Conservation (phyloP, 2,113 vertebrate species). For the Muntiacus reevesi region DNA sequence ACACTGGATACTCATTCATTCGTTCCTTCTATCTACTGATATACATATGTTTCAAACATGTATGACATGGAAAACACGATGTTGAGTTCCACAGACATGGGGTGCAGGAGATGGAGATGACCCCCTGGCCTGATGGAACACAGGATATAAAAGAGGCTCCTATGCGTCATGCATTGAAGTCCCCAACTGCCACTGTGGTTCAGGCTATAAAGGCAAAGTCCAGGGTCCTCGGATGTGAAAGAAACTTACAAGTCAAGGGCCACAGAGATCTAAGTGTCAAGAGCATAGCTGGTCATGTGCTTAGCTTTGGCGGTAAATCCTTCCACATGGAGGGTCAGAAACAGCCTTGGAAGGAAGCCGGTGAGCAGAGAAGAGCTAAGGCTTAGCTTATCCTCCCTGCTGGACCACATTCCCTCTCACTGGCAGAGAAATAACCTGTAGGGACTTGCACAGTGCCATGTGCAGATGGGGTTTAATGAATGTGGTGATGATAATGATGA, state of each 20-base stretch:
- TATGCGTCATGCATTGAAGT: not conserved
- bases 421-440: constrained; percentile 34
- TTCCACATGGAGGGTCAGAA: not conserved
- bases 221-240: not conserved
- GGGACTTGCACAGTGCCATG: constrained; percentile 4
- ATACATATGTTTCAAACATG: not conserved
- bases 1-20: not conserved
- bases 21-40: not conserved
- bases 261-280: not conserved
- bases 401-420: constrained; percentile 17
- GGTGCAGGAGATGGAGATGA: not conserved
- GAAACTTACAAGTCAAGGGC: not conserved
- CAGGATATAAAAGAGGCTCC: not conserved
- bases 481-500: constrained; percentile 64
- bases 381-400: not conserved
- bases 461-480: constrained; percentile 67
- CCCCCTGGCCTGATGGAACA: too few species aligned
- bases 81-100: not conserved
- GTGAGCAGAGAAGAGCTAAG: not conserved
- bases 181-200: not conserved
- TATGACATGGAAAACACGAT: too few species aligned
- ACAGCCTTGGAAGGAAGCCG: not conserved
- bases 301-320: not conserved
- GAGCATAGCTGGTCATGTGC: not conserved
- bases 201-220: not conserved